Conservation (phyloP, 2,888 invertebrate genomes). For the Agrotis exclamationis region DNA sequence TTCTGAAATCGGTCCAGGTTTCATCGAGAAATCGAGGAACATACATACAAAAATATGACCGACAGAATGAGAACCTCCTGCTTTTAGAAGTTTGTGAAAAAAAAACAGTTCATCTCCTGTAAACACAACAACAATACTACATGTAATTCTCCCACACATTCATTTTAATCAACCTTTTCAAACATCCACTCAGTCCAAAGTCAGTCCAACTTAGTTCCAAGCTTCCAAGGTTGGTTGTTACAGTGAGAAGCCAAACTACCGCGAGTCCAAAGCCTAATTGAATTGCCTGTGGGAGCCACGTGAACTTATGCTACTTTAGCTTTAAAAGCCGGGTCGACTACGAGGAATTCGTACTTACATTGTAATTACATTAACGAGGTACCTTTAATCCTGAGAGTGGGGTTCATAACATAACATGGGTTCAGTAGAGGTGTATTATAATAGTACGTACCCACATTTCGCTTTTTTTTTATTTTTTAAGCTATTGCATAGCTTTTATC, state of each 20-base stretch:
- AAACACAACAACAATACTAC: background rate
- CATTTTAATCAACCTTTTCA: background rate
- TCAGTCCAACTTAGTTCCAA: conserved; percentile 1
- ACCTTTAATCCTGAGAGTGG: conserved; percentile 1
- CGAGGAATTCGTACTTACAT: conserved; percentile 13
- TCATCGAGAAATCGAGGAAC: no score
- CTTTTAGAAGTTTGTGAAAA: no score
- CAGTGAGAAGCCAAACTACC: conserved; percentile 14
- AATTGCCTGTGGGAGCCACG: conserved; percentile 33
- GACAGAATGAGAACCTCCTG: no score
- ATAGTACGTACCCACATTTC: background rate
- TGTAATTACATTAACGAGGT: conserved; percentile 11
- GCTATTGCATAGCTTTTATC: no score
- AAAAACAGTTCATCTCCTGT: no score
- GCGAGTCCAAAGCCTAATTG: conserved; percentile 21
- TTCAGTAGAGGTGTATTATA: background rate
- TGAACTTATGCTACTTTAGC: conserved; percentile 5
- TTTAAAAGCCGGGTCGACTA: conserved; percentile 25
- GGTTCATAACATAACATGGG: background rate
- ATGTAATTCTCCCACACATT: background rate
- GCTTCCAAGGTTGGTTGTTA: conserved; percentile 4
- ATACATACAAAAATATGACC: no score
- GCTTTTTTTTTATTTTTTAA: no score
- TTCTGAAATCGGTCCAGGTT: no score
- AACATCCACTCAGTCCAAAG: conserved; percentile 22